A percentile compares a stretch with the other conserved stretches of the same genome.
phyloP scores from a whole-genome alignment of 2,797 vertebrate species.

The Toxotes lorentzi region DNA sequence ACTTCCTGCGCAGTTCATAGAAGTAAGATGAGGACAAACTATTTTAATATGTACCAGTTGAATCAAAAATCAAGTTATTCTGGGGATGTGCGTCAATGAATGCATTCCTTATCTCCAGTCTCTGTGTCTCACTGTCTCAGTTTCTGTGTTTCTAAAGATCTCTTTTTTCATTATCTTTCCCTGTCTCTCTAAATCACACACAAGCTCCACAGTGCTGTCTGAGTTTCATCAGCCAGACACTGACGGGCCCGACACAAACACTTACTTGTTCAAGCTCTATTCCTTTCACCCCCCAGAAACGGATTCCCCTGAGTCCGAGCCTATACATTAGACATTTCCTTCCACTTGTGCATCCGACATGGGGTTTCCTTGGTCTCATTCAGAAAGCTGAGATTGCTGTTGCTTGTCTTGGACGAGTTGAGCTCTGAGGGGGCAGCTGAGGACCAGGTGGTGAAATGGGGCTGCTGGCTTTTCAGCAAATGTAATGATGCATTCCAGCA shows the following conservation, averaged over 20 bases:
- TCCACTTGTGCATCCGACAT: constrained; percentile 60
- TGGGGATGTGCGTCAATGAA: constrained; percentile 38
- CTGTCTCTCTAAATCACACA: constrained; percentile 45
- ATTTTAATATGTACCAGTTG: constrained; percentile 21
- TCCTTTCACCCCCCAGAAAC: constrained; percentile 6
- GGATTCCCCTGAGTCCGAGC: constrained; percentile 43
- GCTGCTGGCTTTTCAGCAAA: constrained; percentile 49
- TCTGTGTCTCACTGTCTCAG: constrained; percentile 21
- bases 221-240: constrained; percentile 58
- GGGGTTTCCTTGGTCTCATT: constrained; percentile 57
- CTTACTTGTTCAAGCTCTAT: constrained; percentile 59
- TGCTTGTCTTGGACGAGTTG: constrained; percentile 61
- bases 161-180: constrained; percentile 21
- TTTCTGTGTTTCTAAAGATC: constrained; percentile 34
- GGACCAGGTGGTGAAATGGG: constrained; percentile 68
- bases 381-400: constrained; percentile 43
- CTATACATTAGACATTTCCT: constrained; percentile 72
- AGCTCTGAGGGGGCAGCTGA: constrained; percentile 65
- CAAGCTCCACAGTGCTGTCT: constrained; percentile 52
- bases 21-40: neutral
- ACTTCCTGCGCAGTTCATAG: neutral
- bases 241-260: constrained; percentile 65
- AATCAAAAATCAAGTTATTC: constrained; percentile 9
- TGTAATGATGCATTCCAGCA: constrained; percentile 54
- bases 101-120: constrained; percentile 38